Percentiles rank a stretch among this genome's conserved stretches.
Conservation (phyloP, 2,888 invertebrate species). For the Hypsopygia costalis region DNA sequence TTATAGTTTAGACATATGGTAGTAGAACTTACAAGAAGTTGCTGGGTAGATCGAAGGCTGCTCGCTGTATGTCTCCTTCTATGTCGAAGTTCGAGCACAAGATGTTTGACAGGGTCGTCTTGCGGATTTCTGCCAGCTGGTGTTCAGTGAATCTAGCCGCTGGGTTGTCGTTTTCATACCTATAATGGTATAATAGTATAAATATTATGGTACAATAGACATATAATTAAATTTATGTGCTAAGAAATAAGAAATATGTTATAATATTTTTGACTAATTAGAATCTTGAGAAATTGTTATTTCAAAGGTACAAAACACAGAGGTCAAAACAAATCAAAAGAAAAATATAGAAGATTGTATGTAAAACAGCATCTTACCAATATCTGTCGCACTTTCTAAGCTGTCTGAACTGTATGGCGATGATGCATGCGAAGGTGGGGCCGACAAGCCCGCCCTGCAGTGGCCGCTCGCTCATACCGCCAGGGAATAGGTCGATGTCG, state of each 20-base stretch:
- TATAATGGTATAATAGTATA: too few relatives aligned
- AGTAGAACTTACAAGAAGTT: slow-evolving; percentile 86
- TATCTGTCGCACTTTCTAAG: slow-evolving; percentile 96
- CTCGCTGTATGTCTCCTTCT: slow-evolving; percentile 91
- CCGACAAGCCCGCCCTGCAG: slow-evolving; percentile 95
- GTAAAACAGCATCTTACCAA: too few relatives aligned
- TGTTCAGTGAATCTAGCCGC: slow-evolving; percentile 90
- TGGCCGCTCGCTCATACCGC: slow-evolving; percentile 94
- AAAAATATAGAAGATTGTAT: too few relatives aligned
- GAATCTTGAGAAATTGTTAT: too few relatives aligned
- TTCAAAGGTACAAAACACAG: too few relatives aligned
- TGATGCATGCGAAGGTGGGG: slow-evolving; percentile 96
- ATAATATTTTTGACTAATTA: too few relatives aligned
- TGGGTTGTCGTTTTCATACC: slow-evolving; percentile 93
- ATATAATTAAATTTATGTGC: too few relatives aligned
- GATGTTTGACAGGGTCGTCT: slow-evolving; percentile 90
- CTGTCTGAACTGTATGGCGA: slow-evolving; percentile 95
- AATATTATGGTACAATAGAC: too few relatives aligned
- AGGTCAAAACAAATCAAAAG: too few relatives aligned
- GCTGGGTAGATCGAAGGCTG: slow-evolving; percentile 94
- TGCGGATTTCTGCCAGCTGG: slow-evolving; percentile 93
- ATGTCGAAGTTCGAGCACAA: slow-evolving; percentile 95
- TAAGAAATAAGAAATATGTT: too few relatives aligned
- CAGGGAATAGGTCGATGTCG: slow-evolving; percentile 97
- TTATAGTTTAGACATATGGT: too few relatives aligned